phyloP scores from a whole-genome alignment of 2,888 invertebrate species.

The Pollenia labialis region DNA sequence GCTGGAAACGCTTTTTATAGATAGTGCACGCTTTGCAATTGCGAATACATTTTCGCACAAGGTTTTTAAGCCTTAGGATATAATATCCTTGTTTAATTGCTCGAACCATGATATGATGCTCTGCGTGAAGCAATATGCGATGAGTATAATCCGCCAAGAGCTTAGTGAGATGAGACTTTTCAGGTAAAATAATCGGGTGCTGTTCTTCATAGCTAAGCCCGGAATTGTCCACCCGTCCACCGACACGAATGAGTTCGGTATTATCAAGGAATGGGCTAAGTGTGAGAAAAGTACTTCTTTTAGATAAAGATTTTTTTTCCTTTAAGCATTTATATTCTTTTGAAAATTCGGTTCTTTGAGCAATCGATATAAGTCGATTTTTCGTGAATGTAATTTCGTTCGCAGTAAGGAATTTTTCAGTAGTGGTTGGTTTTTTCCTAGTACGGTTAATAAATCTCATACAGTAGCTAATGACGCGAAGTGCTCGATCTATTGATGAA shows the following conservation, averaged over 20 bases:
- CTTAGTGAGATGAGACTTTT: slow-evolving; percentile 24
- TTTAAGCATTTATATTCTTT: slow-evolving; percentile 19
- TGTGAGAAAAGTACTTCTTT: slow-evolving; percentile 21
- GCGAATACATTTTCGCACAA: slow-evolving; percentile 46
- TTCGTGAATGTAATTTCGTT: too few relatives aligned
- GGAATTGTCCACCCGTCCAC: slow-evolving; percentile 35
- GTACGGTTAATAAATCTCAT: not conserved
- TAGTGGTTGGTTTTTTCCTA: not conserved
- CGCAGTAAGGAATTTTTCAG: not conserved
- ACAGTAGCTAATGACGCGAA: slow-evolving; percentile 15
- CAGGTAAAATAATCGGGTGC: slow-evolving; percentile 57
- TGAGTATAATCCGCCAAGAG: slow-evolving; percentile 45
- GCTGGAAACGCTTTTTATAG: slow-evolving; percentile 47
- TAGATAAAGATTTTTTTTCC: not conserved
- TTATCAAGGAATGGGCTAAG: slow-evolving; percentile 59
- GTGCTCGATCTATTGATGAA: slow-evolving; percentile 5
- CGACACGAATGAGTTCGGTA: slow-evolving; percentile 33
- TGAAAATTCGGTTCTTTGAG: slow-evolving; percentile 1
- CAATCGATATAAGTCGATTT: not conserved
- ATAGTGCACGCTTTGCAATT: slow-evolving; percentile 61
- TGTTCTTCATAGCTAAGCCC: slow-evolving; percentile 40
- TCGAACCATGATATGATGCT: slow-evolving; percentile 51
- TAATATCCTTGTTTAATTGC: slow-evolving; percentile 42
- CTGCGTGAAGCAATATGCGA: slow-evolving; percentile 48
- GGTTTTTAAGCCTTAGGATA: slow-evolving; percentile 28